These are phyloP conservation scores for Volucella inanis DNA, from an alignment of 2,888 invertebrate species.

Conservation along the genomic window DNA sequence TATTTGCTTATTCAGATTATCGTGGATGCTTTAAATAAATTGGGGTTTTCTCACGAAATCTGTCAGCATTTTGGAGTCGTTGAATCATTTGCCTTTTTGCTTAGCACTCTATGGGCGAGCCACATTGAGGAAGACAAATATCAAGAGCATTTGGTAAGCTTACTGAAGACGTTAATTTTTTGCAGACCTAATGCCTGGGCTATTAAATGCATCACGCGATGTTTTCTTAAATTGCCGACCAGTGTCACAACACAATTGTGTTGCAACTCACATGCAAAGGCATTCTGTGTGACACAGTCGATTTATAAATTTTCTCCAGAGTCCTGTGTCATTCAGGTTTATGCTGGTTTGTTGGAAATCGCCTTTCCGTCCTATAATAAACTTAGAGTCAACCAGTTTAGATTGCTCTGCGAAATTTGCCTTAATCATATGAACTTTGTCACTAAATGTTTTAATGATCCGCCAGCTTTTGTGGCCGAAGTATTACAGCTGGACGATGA, in stretches of 20 bases:
- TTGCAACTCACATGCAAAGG: constrained; percentile 29
- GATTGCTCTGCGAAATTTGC: constrained; percentile 78
- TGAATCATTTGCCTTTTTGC: constrained; percentile 78
- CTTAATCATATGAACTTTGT: constrained; percentile 79
- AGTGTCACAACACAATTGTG: constrained; percentile 41
- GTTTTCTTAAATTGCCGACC: constrained; percentile 70
- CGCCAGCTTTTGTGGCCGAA: constrained; percentile 79
- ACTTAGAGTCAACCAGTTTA: constrained; percentile 76
- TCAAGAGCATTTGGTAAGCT: constrained; percentile 77
- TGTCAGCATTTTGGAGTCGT: constrained; percentile 79
- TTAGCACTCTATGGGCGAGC: constrained; percentile 76
- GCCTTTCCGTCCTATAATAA: constrained; percentile 78
- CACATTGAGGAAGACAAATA: constrained; percentile 37
- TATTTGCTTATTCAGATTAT: constrained; percentile 78
- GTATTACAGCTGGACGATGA: constrained; percentile 78
- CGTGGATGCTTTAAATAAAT: constrained; percentile 78
- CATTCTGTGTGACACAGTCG: constrained; percentile 75
- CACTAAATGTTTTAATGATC: constrained; percentile 78
- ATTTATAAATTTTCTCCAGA: constrained; percentile 79
- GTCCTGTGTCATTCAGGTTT: constrained; percentile 80
- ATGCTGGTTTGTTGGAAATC: constrained; percentile 79
- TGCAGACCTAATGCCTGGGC: constrained; percentile 80
- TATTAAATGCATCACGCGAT: constrained; percentile 77
- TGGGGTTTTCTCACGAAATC: constrained; percentile 80
- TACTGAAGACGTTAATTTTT: constrained; percentile 80